These are phyloP conservation scores for Enteromius viviparus DNA, from an alignment of 2,797 vertebrate genomes.

Conservation along the genomic window DNA sequence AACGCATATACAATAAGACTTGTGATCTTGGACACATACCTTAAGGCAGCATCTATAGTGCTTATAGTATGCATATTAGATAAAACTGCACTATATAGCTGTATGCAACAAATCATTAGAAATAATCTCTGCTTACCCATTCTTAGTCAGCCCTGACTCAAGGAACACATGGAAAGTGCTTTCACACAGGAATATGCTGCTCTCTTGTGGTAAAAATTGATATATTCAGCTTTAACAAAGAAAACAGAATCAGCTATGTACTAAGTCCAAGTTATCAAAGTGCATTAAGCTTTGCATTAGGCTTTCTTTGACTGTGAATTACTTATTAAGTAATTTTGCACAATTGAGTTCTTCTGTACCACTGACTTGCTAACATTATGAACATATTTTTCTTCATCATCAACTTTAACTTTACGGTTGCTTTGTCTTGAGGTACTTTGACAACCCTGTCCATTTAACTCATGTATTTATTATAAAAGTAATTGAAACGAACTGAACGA, in stretches of 20 bases:
- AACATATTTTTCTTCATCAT: not conserved
- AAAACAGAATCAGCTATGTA: not conserved
- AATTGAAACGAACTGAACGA: not conserved
- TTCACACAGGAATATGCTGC: slow-evolving; percentile 38
- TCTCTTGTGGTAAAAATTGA: slow-evolving; percentile 46
- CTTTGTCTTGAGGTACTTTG: not conserved
- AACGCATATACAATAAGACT: not conserved
- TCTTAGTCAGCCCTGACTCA: not conserved
- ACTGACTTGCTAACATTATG: not conserved
- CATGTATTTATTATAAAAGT: not conserved
- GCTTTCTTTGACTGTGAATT: not conserved
- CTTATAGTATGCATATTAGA: not conserved
- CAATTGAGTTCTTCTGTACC: not conserved
- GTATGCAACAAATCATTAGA: not conserved
- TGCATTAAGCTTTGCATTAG: not conserved
- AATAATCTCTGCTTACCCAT: not conserved
- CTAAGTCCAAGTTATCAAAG: not conserved
- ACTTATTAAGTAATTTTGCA: not conserved
- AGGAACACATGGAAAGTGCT: not conserved
- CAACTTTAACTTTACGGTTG: not conserved
- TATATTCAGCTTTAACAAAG: not conserved
- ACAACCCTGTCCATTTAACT: not conserved
- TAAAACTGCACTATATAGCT: not conserved
- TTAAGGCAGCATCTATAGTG: not conserved
- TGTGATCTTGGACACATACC: not conserved